Conservation (phyloP, 2,888 invertebrate genomes). For the Coelinius sp. region DNA sequence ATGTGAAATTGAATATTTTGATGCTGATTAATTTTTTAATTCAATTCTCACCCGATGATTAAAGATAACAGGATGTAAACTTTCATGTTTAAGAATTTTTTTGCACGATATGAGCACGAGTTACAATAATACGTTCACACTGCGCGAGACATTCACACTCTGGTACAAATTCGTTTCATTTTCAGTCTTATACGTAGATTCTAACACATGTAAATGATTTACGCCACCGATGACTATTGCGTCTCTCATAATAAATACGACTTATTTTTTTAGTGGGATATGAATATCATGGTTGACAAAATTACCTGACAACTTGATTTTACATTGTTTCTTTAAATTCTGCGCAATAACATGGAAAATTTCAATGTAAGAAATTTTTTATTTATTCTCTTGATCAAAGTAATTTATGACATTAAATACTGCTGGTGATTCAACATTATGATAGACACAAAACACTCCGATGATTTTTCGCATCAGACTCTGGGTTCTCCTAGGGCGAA, state of each 20-base stretch:
- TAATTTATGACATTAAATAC: too few relatives aligned
- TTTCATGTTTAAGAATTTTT: constrained; percentile 9
- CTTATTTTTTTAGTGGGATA: too few relatives aligned
- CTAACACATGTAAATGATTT: neutral
- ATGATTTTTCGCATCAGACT: too few relatives aligned
- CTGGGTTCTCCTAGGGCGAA: too few relatives aligned
- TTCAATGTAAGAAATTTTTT: too few relatives aligned
- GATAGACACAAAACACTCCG: too few relatives aligned
- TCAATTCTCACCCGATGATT: constrained; percentile 15
- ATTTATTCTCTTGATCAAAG: too few relatives aligned
- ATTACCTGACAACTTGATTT: too few relatives aligned
- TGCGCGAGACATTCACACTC: constrained; percentile 3
- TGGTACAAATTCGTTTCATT: neutral
- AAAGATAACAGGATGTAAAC: neutral
- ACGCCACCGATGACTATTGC: neutral
- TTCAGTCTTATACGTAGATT: neutral
- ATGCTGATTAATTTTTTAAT: neutral
- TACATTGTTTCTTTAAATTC: too few relatives aligned
- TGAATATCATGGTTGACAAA: too few relatives aligned
- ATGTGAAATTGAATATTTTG: neutral
- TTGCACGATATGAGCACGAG: neutral
- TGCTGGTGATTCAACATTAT: too few relatives aligned
- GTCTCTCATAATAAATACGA: neutral
- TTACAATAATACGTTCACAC: neutral
- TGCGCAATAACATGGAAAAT: too few relatives aligned